Evolutionary conservation across 2,113 vertebrate species (phyloP).

Genomic region (Nannobrachium achirus): DNA sequence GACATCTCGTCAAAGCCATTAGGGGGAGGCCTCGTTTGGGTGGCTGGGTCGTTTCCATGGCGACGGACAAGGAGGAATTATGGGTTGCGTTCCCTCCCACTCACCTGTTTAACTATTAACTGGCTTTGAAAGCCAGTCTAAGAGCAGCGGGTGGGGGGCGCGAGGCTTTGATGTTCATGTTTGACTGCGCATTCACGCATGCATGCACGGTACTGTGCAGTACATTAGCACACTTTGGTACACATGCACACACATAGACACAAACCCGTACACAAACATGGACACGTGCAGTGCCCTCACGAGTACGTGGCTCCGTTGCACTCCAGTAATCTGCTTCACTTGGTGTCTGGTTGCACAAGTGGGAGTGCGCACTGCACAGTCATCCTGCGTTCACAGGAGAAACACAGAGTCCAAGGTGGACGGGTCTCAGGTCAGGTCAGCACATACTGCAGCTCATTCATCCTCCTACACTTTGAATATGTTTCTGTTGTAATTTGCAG

Average conservation of each 20-base stretch:
- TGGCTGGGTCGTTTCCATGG: conserved; percentile 37
- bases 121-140: conserved; percentile 48
- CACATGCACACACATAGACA: conserved; percentile 5
- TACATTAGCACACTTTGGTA: not conserved
- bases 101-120: conserved; percentile 74
- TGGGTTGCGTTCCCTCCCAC: conserved; percentile 42
- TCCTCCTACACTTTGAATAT: not conserved
- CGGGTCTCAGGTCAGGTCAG: conserved; percentile 25
- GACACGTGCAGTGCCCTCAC: not conserved
- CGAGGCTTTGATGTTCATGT: conserved; percentile 62
- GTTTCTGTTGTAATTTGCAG: too few relatives aligned
- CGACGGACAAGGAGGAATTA: conserved; percentile 46
- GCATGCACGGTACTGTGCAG: not conserved
- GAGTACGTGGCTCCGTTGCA: not conserved
- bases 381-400: conserved; percentile 29
- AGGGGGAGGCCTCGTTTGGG: conserved; percentile 31
- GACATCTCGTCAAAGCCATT: conserved; percentile 27
- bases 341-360: not conserved
- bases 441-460: conserved; percentile 19
- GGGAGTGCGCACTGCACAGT: conserved; percentile 16
- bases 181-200: not conserved
- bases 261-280: not conserved
- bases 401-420: conserved; percentile 1
- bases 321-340: conserved; percentile 15
- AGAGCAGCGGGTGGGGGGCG: conserved; percentile 26